Base-by-base conservation (phyloP, 2,113 vertebrate species). In the Cyanistes caeruleus region DNA sequence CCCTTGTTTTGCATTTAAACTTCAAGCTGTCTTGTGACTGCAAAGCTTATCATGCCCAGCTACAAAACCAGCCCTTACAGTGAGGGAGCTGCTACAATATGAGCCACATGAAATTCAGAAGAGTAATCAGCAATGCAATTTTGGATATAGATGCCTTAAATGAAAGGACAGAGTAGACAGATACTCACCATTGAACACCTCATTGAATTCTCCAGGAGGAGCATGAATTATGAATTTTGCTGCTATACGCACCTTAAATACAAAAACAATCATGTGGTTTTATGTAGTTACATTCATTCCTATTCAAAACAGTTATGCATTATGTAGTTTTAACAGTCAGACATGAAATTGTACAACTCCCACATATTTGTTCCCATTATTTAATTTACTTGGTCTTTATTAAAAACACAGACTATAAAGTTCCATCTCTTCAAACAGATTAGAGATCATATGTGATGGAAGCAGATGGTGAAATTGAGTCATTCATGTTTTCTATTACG, bases 121-220 rank as follows among this genome's bases (percentile, higher is more conserved):
- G 24, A 92, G 63, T 41, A 70, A 95, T 41, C 2, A 22, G 49
- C 52, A 89, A 60, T 8, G 31, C 15, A 44, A 14, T 74, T 95
- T 41, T 84, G 53, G 21, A n/a, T 43, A 69, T 3, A 30, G 21
- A 67, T 41, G 30, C 14, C 25, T 90, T 88, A 81, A 80, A 65
- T 18, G 28, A 77, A 92, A 82, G 28, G 65, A 65, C 28, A 88
- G 43, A 78, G 28, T 23, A 94, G 92, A 60, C 30, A 87, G 95
- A 70, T 49, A 98, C 98, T 99, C 89, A 99, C 99, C 99, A 93
- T 99, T 99, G 98, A 99, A 99, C 55, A 99, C 99, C 90, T 99
- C 99, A 95, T 99, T 99, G 97, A 99, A 99, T 98, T 99, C 99
- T 97, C 99, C 99, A 95, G 99, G 99, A 75, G 99, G 99, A 93